These are phyloP conservation scores for Seriola rivoliana DNA, from an alignment of 2,113 vertebrate species.

Conservation along the genomic window DNA sequence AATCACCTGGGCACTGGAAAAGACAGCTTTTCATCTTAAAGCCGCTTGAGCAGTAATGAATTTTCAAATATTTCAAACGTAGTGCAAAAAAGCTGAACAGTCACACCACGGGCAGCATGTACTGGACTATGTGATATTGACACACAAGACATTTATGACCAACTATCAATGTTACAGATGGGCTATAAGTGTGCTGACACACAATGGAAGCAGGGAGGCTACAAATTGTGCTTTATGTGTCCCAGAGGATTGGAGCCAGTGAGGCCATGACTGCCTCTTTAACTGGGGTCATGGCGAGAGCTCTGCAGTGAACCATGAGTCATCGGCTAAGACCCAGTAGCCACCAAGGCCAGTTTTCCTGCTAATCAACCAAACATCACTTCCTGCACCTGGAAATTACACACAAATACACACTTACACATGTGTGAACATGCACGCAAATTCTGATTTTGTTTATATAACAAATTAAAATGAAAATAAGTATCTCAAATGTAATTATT, in stretches of 20 bases:
- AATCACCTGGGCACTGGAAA: not conserved
- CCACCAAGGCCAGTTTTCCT: conserved; percentile 30
- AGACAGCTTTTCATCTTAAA: not conserved
- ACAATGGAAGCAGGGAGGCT: conserved; percentile 69
- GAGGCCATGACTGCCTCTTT: conserved; percentile 66
- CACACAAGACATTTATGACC: conserved; percentile 66
- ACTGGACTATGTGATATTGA: conserved; percentile 49
- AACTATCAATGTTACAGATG: conserved; percentile 72
- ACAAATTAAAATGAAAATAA: not conserved
- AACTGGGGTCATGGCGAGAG: conserved; percentile 63
- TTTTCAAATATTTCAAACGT: conserved; percentile 19
- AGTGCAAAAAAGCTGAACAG: conserved; percentile 12
- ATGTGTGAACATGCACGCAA: not conserved
- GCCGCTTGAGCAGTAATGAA: conserved; percentile 4
- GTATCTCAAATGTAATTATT: not conserved
- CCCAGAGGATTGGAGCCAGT: conserved; percentile 57
- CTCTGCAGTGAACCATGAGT: conserved; percentile 66
- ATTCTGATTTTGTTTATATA: not conserved
- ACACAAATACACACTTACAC: not conserved
- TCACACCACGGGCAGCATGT: conserved; percentile 18
- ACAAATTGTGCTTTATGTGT: conserved; percentile 69
- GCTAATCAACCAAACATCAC: conserved; percentile 38
- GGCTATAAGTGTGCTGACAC: conserved; percentile 70
- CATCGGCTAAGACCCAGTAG: conserved; percentile 52
- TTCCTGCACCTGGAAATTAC: conserved; percentile 22